Percentiles rank a stretch among this genome's conserved stretches.
Evolutionary conservation across 2,888 invertebrate genomes (phyloP).

Genomic region (Drosophila mayaguana): DNA sequence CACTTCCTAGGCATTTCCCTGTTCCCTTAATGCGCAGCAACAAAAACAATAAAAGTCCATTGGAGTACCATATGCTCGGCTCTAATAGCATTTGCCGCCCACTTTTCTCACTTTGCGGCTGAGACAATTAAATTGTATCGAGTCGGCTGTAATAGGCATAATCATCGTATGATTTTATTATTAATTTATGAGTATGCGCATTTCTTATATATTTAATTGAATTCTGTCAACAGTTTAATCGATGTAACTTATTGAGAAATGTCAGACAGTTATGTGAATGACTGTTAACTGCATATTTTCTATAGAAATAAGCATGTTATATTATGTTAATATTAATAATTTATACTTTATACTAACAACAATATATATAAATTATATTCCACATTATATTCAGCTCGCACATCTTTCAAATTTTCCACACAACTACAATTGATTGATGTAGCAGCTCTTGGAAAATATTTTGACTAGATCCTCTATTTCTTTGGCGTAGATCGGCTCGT

Average conservation of each 20-base stretch:
- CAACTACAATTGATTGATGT: background rate
- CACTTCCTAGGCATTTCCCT: background rate
- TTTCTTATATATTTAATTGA: conserved; percentile 29
- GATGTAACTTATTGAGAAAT: background rate
- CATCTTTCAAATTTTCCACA: background rate
- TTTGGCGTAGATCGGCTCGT: background rate
- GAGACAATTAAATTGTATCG: conserved; percentile 61
- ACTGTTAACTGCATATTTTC: background rate
- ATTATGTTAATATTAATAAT: too few relatives aligned
- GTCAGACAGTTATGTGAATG: background rate
- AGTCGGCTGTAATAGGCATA: conserved; percentile 40
- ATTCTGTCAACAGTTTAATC: conserved; percentile 6
- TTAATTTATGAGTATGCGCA: conserved; percentile 50
- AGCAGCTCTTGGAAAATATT: conserved; percentile 12
- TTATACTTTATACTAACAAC: too few relatives aligned
- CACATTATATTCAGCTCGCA: background rate
- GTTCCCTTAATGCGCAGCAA: conserved; percentile 44
- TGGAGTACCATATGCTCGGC: conserved; percentile 66
- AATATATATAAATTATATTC: too few relatives aligned
- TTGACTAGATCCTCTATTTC: conserved; percentile 4
- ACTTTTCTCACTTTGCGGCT: conserved; percentile 27
- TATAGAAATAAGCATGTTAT: background rate
- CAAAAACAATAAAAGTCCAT: conserved; percentile 76
- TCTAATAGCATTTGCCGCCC: conserved; percentile 61
- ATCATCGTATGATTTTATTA: conserved; percentile 71